phyloP scores from a whole-genome alignment of 2,113 vertebrate species.

The Hypomesus transpacificus region DNA sequence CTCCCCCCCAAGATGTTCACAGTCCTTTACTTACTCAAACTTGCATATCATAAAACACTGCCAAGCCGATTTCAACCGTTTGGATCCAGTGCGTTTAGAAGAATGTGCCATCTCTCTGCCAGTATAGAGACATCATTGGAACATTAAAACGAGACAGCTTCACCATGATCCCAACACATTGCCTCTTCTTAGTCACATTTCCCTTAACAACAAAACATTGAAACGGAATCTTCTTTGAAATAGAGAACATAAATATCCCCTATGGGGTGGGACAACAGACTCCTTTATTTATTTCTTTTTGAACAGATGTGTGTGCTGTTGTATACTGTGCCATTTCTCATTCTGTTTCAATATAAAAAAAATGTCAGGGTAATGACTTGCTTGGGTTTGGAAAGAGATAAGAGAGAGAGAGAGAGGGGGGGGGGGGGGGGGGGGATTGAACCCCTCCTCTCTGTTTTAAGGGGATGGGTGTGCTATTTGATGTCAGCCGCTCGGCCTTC shows the following conservation, averaged over 20 bases:
- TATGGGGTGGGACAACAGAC: no score
- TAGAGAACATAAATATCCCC: no score
- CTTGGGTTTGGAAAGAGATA: constrained; percentile 2
- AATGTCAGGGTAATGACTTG: constrained; percentile 35
- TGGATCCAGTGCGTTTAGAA: neutral
- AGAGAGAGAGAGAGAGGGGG: no score
- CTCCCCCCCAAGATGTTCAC: neutral
- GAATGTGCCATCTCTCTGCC: no score
- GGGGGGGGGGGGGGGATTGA: constrained; percentile 17
- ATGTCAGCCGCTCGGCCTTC: constrained; percentile 25
- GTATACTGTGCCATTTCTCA: constrained; percentile 28
- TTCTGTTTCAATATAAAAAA: constrained; percentile 39
- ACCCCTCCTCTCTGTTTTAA: constrained; percentile 27
- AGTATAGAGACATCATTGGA: no score
- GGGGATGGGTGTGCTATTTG: constrained; percentile 19
- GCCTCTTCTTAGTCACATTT: neutral
- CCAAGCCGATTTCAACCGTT: constrained; percentile 4
- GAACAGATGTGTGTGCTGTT: constrained; percentile 1
- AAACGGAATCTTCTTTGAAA: no score
- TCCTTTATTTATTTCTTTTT: no score
- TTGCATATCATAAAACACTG: neutral
- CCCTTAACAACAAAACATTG: no score
- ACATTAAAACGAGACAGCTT: no score
- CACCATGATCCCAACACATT: neutral
- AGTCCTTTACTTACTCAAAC: neutral